A percentile compares a stretch with the other conserved stretches of the same genome.
phyloP scores from a whole-genome alignment of 2,888 invertebrate species.

The Pherbina coryleti region DNA sequence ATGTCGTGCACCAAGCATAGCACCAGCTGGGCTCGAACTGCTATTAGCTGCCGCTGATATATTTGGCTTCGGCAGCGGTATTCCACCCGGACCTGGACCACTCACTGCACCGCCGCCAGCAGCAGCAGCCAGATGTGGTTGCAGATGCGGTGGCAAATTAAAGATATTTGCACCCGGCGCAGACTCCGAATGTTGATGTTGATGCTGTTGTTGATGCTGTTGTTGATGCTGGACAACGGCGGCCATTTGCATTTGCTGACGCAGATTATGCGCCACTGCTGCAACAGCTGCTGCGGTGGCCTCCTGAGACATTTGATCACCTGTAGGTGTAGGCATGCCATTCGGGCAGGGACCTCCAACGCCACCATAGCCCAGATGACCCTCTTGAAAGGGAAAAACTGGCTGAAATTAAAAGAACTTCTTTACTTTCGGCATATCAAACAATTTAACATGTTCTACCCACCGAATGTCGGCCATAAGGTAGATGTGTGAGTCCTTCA shows the following conservation, averaged over 20 bases:
- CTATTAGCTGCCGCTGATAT: constrained; percentile 67
- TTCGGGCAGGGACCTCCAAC: constrained; percentile 70
- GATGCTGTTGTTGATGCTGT: constrained; percentile 54
- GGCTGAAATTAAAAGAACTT: constrained; percentile 58
- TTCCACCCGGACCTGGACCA: constrained; percentile 53
- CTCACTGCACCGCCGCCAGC: constrained; percentile 40
- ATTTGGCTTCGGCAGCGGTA: constrained; percentile 66
- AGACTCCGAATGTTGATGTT: constrained; percentile 64
- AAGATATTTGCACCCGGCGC: constrained; percentile 69
- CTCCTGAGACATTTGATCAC: constrained; percentile 73
- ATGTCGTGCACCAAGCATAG: constrained; percentile 57
- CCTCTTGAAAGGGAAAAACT: constrained; percentile 75
- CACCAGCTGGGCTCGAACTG: constrained; percentile 60
- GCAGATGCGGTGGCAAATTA: constrained; percentile 64
- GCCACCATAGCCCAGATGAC: constrained; percentile 73
- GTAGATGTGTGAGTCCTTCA: constrained; percentile 72
- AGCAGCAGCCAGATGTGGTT: constrained; percentile 53
- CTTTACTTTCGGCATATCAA: neutral
- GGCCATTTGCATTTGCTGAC: constrained; percentile 84
- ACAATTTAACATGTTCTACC: constrained; percentile 66
- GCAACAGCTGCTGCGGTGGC: constrained; percentile 88
- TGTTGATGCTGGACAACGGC: constrained; percentile 72
- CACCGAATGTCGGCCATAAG: constrained; percentile 76
- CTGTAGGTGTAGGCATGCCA: constrained; percentile 71
- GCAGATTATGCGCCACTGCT: constrained; percentile 85